phyloP scores from a whole-genome alignment of 1,140 invertebrate species.

The Drosophila ohnishii region DNA sequence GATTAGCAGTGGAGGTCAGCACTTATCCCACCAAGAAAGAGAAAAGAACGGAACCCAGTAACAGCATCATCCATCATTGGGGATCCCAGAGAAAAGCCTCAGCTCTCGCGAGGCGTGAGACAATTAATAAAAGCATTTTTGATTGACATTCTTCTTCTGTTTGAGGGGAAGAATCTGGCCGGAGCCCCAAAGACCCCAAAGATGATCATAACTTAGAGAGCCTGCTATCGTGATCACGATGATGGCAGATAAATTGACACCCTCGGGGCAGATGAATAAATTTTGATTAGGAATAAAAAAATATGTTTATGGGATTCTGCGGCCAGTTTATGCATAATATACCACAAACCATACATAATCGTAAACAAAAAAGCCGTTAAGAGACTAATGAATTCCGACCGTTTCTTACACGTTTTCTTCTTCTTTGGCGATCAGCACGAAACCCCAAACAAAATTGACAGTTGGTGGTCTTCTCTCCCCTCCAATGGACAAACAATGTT shows the following conservation, averaged over 20 bases:
- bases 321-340: constrained; percentile 25
- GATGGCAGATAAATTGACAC: constrained; percentile 76
- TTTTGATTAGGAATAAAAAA: constrained; percentile 52
- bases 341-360: constrained; percentile 43
- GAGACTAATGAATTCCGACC: constrained; percentile 64
- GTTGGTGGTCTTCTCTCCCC: constrained; percentile 30
- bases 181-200: constrained; percentile 2
- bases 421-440: constrained; percentile 1
- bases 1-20: constrained; percentile 25
- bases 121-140: constrained; percentile 70
- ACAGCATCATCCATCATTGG: constrained; percentile 36
- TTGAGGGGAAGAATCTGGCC: constrained; percentile 29
- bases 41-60: constrained; percentile 11
- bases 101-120: constrained; percentile 36
- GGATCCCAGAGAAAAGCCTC: not conserved
- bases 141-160: constrained; percentile 63
- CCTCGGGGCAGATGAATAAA: constrained; percentile 68
- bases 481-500: constrained; percentile 33
- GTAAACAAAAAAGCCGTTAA: constrained; percentile 71
- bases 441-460: constrained; percentile 32
- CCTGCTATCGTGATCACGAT: constrained; percentile 48
- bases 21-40: constrained; percentile 8
- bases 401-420: constrained; percentile 56
- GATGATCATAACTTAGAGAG: constrained; percentile 47
- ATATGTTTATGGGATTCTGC: constrained; percentile 30